A percentile compares a stretch with the other conserved stretches of the same genome.
These are phyloP conservation scores for Epizoanthus illoricatus DNA, from an alignment of 92 coral and sea anemone species.

Conservation along the genomic window DNA sequence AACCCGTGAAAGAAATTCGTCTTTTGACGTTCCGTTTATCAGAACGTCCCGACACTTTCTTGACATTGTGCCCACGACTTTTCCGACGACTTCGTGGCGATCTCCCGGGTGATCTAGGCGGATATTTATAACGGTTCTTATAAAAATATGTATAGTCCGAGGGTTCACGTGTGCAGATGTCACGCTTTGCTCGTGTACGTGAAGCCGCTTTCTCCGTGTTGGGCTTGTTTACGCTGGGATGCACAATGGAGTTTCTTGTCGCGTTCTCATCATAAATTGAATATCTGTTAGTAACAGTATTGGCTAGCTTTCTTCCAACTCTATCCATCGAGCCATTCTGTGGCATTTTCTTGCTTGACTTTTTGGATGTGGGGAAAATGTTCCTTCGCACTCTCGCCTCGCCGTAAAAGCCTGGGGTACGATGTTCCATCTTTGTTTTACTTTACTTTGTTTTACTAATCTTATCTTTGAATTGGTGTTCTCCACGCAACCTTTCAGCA, in stretches of 20 bases:
- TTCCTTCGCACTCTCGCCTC: background rate
- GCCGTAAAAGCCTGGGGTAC: background rate
- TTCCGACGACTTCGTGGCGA: constrained; percentile 24
- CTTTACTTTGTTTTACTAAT: too few species aligned
- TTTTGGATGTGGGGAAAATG: constrained; percentile 12
- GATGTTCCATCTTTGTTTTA: background rate
- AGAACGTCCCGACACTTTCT: background rate
- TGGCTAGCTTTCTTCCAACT: constrained; percentile 33
- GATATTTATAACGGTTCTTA: constrained; percentile 36
- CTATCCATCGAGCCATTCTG: constrained; percentile 10
- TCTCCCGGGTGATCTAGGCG: constrained; percentile 29
- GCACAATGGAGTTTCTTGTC: background rate
- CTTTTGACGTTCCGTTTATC: constrained; percentile 20
- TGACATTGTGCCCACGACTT: background rate
- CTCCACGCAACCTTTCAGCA: background rate
- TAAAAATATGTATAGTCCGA: constrained; percentile 21
- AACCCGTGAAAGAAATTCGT: constrained; percentile 31
- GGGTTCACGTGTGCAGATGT: constrained; percentile 1
- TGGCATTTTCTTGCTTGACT: background rate
- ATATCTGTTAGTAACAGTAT: constrained; percentile 20
- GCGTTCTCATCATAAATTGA: constrained; percentile 32
- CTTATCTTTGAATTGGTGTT: background rate
- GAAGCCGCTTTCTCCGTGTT: constrained; percentile 4
- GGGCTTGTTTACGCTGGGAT: background rate
- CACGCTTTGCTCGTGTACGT: constrained; percentile 9